phyloP scores from a whole-genome alignment of 1,140 invertebrate genomes.

The Halictus rubicundus region DNA sequence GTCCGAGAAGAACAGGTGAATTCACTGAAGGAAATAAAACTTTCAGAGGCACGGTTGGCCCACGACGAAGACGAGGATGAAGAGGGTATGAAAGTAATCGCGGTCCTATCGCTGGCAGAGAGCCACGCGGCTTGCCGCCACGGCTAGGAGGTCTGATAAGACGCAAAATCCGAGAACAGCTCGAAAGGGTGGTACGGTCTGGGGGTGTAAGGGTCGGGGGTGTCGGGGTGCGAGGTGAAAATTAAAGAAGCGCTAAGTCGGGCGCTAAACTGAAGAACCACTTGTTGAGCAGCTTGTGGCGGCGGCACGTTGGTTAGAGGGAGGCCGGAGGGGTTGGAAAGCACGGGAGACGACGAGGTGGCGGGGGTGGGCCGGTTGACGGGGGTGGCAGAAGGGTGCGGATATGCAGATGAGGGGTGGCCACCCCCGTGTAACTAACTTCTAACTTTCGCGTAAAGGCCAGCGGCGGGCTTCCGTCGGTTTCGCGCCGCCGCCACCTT shows the following conservation, averaged over 20 bases:
- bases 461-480: slow-evolving; percentile 24
- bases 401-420: slow-evolving; percentile 79
- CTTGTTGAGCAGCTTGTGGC: slow-evolving; percentile 77
- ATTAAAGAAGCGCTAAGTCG: slow-evolving; percentile 80
- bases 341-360: slow-evolving; percentile 44
- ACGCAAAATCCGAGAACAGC: slow-evolving; percentile 19
- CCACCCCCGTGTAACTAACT: slow-evolving; percentile 77
- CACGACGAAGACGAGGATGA: too few species aligned
- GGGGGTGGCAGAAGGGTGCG: slow-evolving; percentile 57
- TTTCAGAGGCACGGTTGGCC: too few species aligned
- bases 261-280: slow-evolving; percentile 80
- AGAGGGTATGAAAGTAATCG: neutral
- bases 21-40: neutral
- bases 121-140: neutral
- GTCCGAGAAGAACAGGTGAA: neutral
- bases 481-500: slow-evolving; percentile 42
- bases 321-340: slow-evolving; percentile 59
- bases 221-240: slow-evolving; percentile 62
- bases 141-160: slow-evolving; percentile 6
- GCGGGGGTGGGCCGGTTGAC: slow-evolving; percentile 42
- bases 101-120: neutral
- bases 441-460: slow-evolving; percentile 72
- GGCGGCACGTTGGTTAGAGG: slow-evolving; percentile 67
- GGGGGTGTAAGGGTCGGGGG: neutral
- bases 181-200: too few species aligned